Base-by-base conservation (phyloP, 2,113 vertebrate species). In the Chloropsis cyanopogon region DNA sequence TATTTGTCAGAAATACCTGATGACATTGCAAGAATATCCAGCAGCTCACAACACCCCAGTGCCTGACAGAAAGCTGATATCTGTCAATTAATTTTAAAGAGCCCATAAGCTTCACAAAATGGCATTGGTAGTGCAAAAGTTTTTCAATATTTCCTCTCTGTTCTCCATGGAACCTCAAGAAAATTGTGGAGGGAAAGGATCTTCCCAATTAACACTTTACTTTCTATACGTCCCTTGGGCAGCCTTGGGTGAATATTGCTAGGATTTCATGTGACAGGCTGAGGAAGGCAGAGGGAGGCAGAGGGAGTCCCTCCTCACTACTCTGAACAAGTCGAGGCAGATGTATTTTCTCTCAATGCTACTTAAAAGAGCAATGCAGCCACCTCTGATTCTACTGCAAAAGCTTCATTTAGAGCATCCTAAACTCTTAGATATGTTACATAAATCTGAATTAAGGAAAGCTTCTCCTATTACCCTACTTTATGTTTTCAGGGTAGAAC, bases 361-460 rank as follows among this genome's bases (percentile, higher is more conserved):
- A 15, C 75, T 78, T 90, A 29, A 75, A 72, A 73, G 24, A 84
- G 17, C 12, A 53, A 7, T 41, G 49, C 15, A 71, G 12, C 11
- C 16, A 57, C 17, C 11, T 49, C 53, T 88, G 41, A 44, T 84
- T 70, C 72, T 41, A 47, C 18, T 3, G 8, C 15, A 72, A 49
- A 9, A 80, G 1, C 10, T 76, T 72, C 21, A 24, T 71, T 82
- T 53, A 72, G 28, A 42, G 8, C 26, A 17, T 50, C n/a, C n/a
- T 54, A 65, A 85, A 85, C 10, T 56, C 82, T 80, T 50, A 73
- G 63, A 25, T 37, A n/a, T 4, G 22, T 73, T 66, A 56, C 39
- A 20, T 63, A 83, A 90, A 83, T 31, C 25, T 64, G 76, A 93
- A 87, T 71, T 80, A 68, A 78, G 47, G 49, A 70, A 94, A 92